Base-by-base conservation (phyloP, 2,888 invertebrate genomes). In the Caprella mutica region DNA sequence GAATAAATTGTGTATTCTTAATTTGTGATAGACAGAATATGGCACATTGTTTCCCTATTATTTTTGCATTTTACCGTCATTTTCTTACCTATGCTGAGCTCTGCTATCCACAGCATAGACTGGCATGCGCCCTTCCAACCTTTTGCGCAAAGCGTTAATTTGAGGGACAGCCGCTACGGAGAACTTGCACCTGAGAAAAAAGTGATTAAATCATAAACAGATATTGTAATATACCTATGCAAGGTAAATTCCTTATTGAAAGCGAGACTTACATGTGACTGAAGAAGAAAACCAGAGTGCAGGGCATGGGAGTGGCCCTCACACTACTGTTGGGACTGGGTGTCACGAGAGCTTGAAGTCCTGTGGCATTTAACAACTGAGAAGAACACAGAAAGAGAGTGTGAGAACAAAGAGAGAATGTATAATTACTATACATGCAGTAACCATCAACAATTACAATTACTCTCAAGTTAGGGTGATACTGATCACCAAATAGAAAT, bases 361-460 rank as follows among this genome's bases (percentile, higher is more conserved):
- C 38, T n/a, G 64, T 64, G n/a, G 60, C 59, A 50, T 64, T 64
- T 14, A 64, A 43, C 3, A 64, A 35, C 64, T 64, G 60, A 26
- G 33, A 33, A 33, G 33, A 33, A 14, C 33, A 9, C 33, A 8
- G 33, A 14, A 33, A 33, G 33, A 14, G 33, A 9, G 14, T 33
- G 33, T 8, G 33, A 14, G 8, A 33, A 14, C 14, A 33, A 14
- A 33, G 33, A 14, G 33, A 33, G 33, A 33, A 9, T 9, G 9
- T 33, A 33, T n/a, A n/a, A n/a, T n/a, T n/a, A n/a, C n/a, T n/a
- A n/a, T n/a, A n/a, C n/a, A n/a, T n/a, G n/a, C n/a, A n/a, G n/a
- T n/a, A n/a, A n/a, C 12, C 33, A 33, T 33, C 33, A 33, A 33
- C 33, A n/a, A n/a, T n/a, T n/a, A n/a, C n/a, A n/a, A n/a, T n/a